Evolutionary conservation across 2,888 invertebrate species (phyloP).

Genomic region (Caenorhabditis virilis): DNA sequence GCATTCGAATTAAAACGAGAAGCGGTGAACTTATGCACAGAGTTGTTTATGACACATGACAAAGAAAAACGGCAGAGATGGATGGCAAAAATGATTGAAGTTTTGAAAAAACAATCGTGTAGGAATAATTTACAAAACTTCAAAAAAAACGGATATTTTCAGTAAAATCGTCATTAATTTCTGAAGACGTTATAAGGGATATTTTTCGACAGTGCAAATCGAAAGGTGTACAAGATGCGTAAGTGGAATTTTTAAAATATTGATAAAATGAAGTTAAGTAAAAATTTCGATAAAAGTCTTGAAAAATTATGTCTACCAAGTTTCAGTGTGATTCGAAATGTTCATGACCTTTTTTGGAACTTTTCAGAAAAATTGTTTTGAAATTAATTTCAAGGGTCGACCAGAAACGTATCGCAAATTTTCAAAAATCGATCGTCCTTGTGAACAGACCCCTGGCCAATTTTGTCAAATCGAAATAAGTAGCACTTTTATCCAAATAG

Average conservation of each 20-base stretch:
- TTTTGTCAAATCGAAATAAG: no score
- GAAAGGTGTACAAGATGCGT: slow-evolving; percentile 35
- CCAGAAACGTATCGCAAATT: no score
- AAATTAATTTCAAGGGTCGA: no score
- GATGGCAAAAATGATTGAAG: slow-evolving; percentile 45
- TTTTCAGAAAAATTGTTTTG: no score
- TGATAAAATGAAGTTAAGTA: not conserved
- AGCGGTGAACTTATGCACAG: slow-evolving; percentile 42
- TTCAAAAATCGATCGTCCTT: no score
- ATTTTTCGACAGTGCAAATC: slow-evolving; percentile 38
- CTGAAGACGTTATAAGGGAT: slow-evolving; percentile 28
- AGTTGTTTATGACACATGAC: slow-evolving; percentile 36
- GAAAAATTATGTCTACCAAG: no score
- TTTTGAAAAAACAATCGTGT: slow-evolving; percentile 53
- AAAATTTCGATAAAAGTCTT: no score
- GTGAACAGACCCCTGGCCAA: no score
- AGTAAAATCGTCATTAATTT: slow-evolving; percentile 30
- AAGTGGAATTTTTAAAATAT: slow-evolving; percentile 4
- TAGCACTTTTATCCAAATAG: not conserved
- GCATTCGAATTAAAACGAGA: slow-evolving; percentile 44
- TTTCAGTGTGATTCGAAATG: no score
- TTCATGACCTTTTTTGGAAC: no score
- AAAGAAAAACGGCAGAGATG: slow-evolving; percentile 42
- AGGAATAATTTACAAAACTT: slow-evolving; percentile 4
- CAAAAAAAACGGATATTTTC: slow-evolving; percentile 1